Conservation (phyloP, 2,888 invertebrate genomes). For the Ischnus inquisitorius region DNA sequence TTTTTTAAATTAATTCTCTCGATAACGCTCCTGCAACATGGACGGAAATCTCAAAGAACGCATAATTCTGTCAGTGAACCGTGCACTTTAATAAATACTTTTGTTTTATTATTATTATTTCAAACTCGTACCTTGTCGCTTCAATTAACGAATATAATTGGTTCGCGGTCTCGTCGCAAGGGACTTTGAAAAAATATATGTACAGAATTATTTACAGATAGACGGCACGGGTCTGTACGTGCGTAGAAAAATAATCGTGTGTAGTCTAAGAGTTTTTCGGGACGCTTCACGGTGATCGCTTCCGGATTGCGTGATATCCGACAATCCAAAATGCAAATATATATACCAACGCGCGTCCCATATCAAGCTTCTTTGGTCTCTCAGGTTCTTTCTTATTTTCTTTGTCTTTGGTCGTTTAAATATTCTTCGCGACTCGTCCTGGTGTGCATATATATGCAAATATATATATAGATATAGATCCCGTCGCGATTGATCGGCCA, state of each 20-base stretch:
- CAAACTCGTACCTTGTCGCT: conserved; percentile 16
- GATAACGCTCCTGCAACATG: conserved; percentile 15
- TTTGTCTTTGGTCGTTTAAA: conserved; percentile 60
- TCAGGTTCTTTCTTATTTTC: conserved; percentile 47
- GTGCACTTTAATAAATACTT: conserved; percentile 56
- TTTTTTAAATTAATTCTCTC: neutral
- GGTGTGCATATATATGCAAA: neutral
- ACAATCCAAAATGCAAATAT: neutral
- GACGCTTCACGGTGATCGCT: conserved; percentile 19
- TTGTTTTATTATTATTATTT: conserved; percentile 19
- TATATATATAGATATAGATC: neutral
- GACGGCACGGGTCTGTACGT: conserved; percentile 63
- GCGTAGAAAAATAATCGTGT: conserved; percentile 77
- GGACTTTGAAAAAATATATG: conserved; percentile 69
- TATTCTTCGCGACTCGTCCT: conserved; percentile 22
- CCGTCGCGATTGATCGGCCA: conserved; percentile 11
- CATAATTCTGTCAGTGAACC: conserved; percentile 42
- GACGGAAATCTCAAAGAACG: conserved; percentile 55
- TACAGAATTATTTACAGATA: conserved; percentile 80
- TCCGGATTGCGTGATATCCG: neutral
- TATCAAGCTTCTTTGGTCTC: conserved; percentile 68
- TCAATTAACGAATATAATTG: conserved; percentile 49
- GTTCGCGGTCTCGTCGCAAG: conserved; percentile 51
- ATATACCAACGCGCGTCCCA: conserved; percentile 29
- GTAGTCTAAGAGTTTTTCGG: conserved; percentile 60